These are phyloP conservation scores for Pelochelys cantorii DNA, from an alignment of 2,797 vertebrate species.

Conservation along the genomic window DNA sequence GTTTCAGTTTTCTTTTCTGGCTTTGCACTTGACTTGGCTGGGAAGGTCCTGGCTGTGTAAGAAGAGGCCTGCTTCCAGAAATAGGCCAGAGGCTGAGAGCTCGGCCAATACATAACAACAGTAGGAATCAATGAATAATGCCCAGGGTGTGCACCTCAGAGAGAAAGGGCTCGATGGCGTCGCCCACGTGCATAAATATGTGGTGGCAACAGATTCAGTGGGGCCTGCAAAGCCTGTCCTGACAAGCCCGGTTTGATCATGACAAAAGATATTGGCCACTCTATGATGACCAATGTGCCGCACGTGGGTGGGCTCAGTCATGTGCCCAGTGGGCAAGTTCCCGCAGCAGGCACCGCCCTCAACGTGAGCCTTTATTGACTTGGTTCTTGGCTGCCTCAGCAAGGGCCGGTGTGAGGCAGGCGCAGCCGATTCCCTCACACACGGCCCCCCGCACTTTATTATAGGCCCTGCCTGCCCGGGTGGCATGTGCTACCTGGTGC, in stretches of 20 bases:
- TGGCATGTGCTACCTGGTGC: too few species aligned
- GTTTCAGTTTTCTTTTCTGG: background rate
- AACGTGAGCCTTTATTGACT: background rate
- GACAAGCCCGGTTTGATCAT: background rate
- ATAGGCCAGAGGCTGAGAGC: background rate
- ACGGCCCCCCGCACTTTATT: too few species aligned
- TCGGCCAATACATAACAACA: background rate
- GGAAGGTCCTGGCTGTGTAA: background rate
- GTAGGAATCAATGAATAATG: background rate
- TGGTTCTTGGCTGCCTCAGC: background rate
- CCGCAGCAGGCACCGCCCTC: background rate
- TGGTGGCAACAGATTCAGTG: background rate
- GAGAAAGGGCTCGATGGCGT: background rate
- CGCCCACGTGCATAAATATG: background rate
- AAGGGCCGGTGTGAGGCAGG: too few species aligned
- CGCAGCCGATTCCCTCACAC: too few species aligned
- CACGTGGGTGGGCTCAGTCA: background rate
- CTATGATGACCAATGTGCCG: background rate
- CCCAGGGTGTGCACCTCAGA: background rate
- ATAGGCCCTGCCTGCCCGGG: too few species aligned
- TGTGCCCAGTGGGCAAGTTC: background rate
- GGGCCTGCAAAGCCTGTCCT: background rate
- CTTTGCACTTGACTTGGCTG: background rate
- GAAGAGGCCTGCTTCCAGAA: background rate
- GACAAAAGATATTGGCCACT: background rate